Conservation (phyloP, 2,888 invertebrate genomes). For the Laothoe populi region DNA sequence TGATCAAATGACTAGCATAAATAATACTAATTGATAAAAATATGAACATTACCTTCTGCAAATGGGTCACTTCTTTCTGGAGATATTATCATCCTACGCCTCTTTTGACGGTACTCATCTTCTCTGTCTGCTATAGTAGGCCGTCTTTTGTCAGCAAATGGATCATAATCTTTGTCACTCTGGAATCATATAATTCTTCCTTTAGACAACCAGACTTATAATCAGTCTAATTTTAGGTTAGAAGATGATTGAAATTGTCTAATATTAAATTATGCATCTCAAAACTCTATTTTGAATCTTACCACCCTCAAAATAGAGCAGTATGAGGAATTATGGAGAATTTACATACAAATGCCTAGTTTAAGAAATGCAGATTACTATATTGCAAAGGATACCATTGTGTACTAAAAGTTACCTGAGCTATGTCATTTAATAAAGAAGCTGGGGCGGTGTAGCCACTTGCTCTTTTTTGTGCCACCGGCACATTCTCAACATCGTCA, state of each 20-base stretch:
- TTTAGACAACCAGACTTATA: not conserved
- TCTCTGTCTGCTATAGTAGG: constrained; percentile 98
- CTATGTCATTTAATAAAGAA: constrained; percentile 94
- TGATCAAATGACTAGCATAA: constrained; percentile 7
- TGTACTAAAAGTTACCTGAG: constrained; percentile 86
- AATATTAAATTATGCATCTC: too few species aligned
- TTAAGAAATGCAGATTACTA: too few species aligned
- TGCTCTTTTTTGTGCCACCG: constrained; percentile 89
- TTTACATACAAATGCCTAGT: too few species aligned
- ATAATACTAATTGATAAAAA: not conserved
- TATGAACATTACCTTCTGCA: constrained; percentile 91
- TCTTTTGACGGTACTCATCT: constrained; percentile 97
- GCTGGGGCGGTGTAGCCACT: constrained; percentile 92
- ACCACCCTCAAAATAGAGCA: too few species aligned
- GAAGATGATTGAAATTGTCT: not conserved
- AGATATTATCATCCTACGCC: constrained; percentile 96
- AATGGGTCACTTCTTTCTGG: constrained; percentile 99
- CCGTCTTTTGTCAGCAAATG: constrained; percentile 95
- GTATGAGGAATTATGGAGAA: too few species aligned
- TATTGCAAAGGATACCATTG: too few species aligned
- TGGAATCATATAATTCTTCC: constrained; percentile 58
- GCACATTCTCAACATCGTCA: constrained; percentile 93
- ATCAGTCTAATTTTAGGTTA: not conserved
- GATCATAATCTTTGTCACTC: constrained; percentile 97
- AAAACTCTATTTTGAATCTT: too few species aligned